Evolutionary conservation across 2,888 invertebrate species (phyloP).

Genomic region (Neoaliturus tenellus): DNA sequence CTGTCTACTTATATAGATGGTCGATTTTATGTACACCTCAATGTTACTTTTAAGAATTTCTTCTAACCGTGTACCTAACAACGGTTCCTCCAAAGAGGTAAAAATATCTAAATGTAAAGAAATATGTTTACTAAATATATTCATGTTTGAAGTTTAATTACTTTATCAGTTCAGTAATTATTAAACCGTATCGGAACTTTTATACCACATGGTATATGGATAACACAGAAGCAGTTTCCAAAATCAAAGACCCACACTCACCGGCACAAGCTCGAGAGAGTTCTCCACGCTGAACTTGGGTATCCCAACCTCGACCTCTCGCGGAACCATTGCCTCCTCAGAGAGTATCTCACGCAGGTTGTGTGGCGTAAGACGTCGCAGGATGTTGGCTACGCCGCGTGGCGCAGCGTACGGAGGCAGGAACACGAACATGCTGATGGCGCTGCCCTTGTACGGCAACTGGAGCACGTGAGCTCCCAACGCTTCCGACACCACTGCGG

Average conservation of each 20-base stretch:
- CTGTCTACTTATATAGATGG: no score
- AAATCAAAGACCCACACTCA: conserved; percentile 76
- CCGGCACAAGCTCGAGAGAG: conserved; percentile 79
- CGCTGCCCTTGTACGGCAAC: conserved; percentile 89
- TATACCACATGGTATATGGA: no score
- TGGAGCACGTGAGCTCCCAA: conserved; percentile 89
- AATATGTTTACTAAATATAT: no score
- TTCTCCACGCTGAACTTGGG: conserved; percentile 90
- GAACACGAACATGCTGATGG: conserved; percentile 89
- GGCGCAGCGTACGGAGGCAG: conserved; percentile 82
- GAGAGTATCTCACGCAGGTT: conserved; percentile 79
- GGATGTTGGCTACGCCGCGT: conserved; percentile 80
- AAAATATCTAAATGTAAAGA: no score
- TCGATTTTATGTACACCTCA: no score
- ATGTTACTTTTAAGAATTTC: no score
- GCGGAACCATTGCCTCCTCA: conserved; percentile 78
- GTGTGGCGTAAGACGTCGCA: conserved; percentile 82
- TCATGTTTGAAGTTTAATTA: no score
- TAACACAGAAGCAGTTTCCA: no score
- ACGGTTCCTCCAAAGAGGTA: no score
- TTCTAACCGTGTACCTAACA: no score
- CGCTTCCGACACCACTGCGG: conserved; percentile 83
- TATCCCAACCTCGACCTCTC: conserved; percentile 86
- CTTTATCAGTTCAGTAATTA: no score
- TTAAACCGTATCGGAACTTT: no score